phyloP scores from a whole-genome alignment of 2,113 vertebrate genomes.

The Zosterops japonicus region DNA sequence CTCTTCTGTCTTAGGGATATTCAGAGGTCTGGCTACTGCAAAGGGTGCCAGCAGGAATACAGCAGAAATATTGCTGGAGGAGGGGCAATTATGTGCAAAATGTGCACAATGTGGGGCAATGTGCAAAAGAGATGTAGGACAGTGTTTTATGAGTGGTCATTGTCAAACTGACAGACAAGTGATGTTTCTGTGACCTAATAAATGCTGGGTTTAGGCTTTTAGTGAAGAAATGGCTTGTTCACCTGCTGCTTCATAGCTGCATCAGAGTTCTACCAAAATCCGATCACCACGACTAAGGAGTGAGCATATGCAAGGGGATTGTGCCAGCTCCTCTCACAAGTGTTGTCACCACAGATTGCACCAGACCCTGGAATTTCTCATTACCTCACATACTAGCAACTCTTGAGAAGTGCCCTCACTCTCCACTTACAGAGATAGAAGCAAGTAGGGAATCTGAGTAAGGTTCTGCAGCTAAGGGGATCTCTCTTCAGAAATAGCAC shows the following conservation, averaged over 20 bases:
- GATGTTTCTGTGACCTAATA: conserved; percentile 6
- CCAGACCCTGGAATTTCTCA: neutral
- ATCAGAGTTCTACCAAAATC: neutral
- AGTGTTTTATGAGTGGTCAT: neutral
- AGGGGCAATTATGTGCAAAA: neutral
- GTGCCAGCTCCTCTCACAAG: neutral
- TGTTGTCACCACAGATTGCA: neutral
- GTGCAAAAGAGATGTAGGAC: neutral
- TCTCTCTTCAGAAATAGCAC: neutral
- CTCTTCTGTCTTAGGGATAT: neutral
- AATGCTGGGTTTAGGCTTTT: neutral
- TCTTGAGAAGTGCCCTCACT: neutral
- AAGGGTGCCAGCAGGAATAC: neutral
- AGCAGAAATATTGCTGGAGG: neutral
- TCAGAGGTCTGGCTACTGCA: neutral
- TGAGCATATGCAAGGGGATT: neutral
- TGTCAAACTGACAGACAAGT: neutral
- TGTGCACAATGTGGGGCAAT: too few relatives aligned
- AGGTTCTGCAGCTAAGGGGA: neutral
- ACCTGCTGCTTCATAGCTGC: neutral
- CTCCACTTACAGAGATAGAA: neutral
- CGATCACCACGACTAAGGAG: neutral
- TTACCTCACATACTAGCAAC: neutral
- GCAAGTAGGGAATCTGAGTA: neutral
- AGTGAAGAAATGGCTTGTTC: neutral